Conservation (phyloP, 1,140 invertebrate genomes). For the Brachystomella parvula region DNA sequence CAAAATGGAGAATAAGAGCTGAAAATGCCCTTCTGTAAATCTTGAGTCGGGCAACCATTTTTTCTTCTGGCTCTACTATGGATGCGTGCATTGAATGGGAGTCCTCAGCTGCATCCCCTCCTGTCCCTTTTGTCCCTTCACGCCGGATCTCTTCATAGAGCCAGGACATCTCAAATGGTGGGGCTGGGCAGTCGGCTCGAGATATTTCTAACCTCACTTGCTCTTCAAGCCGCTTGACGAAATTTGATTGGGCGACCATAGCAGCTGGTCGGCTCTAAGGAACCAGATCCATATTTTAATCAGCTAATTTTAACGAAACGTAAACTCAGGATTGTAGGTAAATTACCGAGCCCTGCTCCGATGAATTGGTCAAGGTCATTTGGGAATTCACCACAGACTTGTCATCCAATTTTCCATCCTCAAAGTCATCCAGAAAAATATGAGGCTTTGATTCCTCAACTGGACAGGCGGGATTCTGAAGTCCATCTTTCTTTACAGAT, state of each 20-base stretch:
- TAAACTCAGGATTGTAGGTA: too few species aligned
- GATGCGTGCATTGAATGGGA: background rate
- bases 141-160: conserved; percentile 12
- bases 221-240: background rate
- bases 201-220: conserved; percentile 5
- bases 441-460: background rate
- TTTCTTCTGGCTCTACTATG: conserved; percentile 21
- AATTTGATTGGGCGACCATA: conserved; percentile 19
- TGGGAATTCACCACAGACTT: background rate
- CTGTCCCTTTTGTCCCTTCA: background rate
- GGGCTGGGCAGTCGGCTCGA: conserved; percentile 6
- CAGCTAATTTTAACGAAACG: too few species aligned
- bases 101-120: background rate
- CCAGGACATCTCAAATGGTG: background rate
- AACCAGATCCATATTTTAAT: background rate
- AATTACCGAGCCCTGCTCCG: background rate
- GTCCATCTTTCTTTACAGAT: background rate
- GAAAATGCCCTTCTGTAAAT: conserved; percentile 28
- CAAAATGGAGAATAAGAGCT: conserved; percentile 29
- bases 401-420: background rate
- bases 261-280: conserved; percentile 18
- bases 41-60: conserved; percentile 20
- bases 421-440: background rate
- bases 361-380: background rate
- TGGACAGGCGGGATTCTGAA: background rate